These are phyloP conservation scores for Papilio polyxenes DNA, from an alignment of 1,140 invertebrate species.

Conservation along the genomic window DNA sequence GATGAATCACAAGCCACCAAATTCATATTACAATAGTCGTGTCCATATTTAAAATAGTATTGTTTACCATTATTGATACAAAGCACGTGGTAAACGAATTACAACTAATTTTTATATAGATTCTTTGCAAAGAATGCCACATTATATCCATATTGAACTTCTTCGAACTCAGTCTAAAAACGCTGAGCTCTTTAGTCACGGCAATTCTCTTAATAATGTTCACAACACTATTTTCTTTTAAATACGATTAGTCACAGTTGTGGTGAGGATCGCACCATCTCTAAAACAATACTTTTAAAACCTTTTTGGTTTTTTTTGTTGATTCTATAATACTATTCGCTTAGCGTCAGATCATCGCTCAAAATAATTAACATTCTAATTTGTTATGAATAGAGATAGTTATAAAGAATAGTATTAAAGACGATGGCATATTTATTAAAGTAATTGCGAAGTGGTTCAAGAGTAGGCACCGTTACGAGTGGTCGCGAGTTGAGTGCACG, in stretches of 20 bases:
- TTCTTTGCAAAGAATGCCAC: background rate
- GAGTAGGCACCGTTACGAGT: slow-evolving; percentile 72
- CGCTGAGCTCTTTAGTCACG: slow-evolving; percentile 19
- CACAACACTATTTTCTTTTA: slow-evolving; percentile 25
- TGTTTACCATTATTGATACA: slow-evolving; percentile 14
- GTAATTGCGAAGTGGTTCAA: slow-evolving; percentile 51
- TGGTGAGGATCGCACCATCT: background rate
- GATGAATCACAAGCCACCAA: slow-evolving; percentile 46
- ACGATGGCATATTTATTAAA: slow-evolving; percentile 43
- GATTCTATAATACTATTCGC: background rate
- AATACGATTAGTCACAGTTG: background rate
- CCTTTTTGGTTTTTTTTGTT: background rate
- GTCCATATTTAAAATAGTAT: slow-evolving; percentile 19
- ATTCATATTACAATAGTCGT: slow-evolving; percentile 36
- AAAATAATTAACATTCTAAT: slow-evolving; percentile 19
- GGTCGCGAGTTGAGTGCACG: slow-evolving; percentile 74
- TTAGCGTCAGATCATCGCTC: background rate
- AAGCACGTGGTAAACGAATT: slow-evolving; percentile 39
- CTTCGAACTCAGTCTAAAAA: slow-evolving; percentile 3
- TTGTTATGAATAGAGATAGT: slow-evolving; percentile 6
- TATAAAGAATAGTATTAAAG: slow-evolving; percentile 14
- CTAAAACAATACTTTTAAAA: background rate
- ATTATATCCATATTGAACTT: slow-evolving; percentile 20
- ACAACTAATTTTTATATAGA: slow-evolving; percentile 4
- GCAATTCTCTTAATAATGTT: background rate